A percentile compares a stretch with the other conserved stretches of the same genome.
Evolutionary conservation across 2,888 invertebrate genomes (phyloP).

Genomic region (Iphiclides podalirius): DNA sequence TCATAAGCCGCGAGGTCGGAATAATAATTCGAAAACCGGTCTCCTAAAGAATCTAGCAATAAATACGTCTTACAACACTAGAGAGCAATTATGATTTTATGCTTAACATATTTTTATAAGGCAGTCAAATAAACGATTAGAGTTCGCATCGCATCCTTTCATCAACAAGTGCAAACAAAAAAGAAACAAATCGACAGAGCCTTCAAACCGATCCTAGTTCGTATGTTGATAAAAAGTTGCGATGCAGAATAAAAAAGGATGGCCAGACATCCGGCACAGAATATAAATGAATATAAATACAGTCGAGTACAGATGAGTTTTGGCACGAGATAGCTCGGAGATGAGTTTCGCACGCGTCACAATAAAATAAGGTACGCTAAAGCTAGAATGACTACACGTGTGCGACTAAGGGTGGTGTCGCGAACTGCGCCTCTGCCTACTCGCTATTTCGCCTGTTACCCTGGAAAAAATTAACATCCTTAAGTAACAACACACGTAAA

Average conservation of each 20-base stretch:
- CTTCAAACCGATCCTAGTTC: too few relatives aligned
- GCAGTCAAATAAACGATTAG: slow-evolving; percentile 32
- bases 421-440: background rate
- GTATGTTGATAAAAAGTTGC: slow-evolving; percentile 23
- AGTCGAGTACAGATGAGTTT: slow-evolving; percentile 35
- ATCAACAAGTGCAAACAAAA: slow-evolving; percentile 15
- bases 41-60: slow-evolving; percentile 39
- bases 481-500: too few relatives aligned
- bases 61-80: slow-evolving; percentile 59
- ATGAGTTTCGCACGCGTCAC: slow-evolving; percentile 37
- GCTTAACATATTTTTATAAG: slow-evolving; percentile 31
- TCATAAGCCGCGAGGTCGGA: slow-evolving; percentile 29
- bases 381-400: slow-evolving; percentile 66
- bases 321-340: slow-evolving; percentile 53
- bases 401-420: slow-evolving; percentile 37
- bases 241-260: slow-evolving; percentile 34
- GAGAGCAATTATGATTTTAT: slow-evolving; percentile 49
- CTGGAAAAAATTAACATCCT: slow-evolving; percentile 7
- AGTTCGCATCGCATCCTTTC: slow-evolving; percentile 26
- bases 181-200: background rate
- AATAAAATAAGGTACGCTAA: slow-evolving; percentile 49
- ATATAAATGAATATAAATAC: slow-evolving; percentile 22
- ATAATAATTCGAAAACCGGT: slow-evolving; percentile 21
- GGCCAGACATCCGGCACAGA: slow-evolving; percentile 18
- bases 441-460: slow-evolving; percentile 13